phyloP scores from a whole-genome alignment of 2,888 invertebrate genomes.

The Seira sanloemensis region DNA sequence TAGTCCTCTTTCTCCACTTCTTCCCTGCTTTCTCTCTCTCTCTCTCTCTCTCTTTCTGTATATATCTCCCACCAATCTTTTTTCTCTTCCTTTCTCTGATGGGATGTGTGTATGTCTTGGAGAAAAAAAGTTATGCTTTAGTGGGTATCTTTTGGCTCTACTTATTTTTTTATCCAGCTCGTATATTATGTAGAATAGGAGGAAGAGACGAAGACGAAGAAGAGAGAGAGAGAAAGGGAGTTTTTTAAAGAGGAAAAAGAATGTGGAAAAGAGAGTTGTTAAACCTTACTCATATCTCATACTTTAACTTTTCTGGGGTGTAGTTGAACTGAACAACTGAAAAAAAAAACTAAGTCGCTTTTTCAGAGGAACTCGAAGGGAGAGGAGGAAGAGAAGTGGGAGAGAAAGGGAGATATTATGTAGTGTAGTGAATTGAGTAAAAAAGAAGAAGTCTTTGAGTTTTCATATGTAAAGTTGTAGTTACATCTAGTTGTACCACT shows the following conservation, averaged over 20 bases:
- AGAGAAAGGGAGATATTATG: too few species aligned
- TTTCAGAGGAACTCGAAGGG: neutral
- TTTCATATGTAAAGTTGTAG: constrained; percentile 2
- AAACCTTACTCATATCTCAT: constrained; percentile 44
- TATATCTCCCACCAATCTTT: too few species aligned
- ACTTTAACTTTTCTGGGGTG: constrained; percentile 48
- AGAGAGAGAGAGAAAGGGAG: neutral
- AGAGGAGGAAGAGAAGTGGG: too few species aligned
- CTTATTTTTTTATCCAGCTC: neutral
- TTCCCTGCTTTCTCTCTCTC: constrained; percentile 8
- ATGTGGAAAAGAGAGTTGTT: constrained; percentile 4
- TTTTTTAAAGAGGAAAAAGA: neutral
- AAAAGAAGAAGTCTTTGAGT: neutral
- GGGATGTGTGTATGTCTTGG: neutral
- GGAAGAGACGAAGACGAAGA: constrained; percentile 7
- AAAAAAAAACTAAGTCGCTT: neutral
- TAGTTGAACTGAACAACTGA: neutral
- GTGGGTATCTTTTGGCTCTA: neutral
- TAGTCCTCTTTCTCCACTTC: constrained; percentile 18
- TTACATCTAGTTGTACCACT: neutral
- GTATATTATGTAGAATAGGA: constrained; percentile 29
- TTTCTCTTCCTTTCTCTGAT: constrained; percentile 3
- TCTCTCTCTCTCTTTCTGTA: neutral
- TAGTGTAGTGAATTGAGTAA: neutral
- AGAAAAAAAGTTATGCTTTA: neutral